A percentile compares a stretch with the other conserved stretches of the same genome.
phyloP scores from a whole-genome alignment of 2,113 vertebrate species.

The Zosterops hypoxanthus region DNA sequence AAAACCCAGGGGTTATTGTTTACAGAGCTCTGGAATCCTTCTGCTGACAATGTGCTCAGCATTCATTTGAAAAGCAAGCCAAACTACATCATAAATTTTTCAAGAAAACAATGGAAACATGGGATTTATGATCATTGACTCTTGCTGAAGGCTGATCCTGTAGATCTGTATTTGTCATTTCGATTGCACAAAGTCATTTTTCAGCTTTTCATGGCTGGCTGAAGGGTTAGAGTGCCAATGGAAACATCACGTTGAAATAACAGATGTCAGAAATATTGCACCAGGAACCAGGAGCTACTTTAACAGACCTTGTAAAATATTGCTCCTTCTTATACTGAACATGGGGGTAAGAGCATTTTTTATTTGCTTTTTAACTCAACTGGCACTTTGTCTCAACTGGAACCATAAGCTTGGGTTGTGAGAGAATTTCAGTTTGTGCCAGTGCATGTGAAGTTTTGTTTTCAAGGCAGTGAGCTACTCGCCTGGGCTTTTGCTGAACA shows the following conservation, averaged over 20 bases:
- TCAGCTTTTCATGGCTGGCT: background rate
- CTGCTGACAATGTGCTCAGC: background rate
- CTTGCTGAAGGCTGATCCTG: conserved; percentile 14
- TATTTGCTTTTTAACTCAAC: conserved; percentile 1
- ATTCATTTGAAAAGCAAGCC: background rate
- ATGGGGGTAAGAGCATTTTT: background rate
- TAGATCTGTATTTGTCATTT: conserved; percentile 12
- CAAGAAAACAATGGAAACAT: background rate
- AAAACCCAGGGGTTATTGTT: background rate
- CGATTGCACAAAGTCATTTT: background rate
- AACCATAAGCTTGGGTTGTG: background rate
- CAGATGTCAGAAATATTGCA: background rate
- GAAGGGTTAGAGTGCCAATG: conserved; percentile 6
- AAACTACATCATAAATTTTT: background rate
- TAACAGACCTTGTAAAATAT: background rate
- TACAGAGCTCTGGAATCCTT: background rate
- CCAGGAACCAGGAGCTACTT: background rate
- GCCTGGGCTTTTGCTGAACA: background rate
- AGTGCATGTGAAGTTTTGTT: background rate
- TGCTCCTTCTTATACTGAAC: background rate
- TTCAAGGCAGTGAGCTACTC: background rate
- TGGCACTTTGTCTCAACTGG: background rate
- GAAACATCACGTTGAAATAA: conserved; percentile 1
- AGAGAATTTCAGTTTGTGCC: background rate
- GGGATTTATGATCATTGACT: conserved; percentile 33